phyloP scores from a whole-genome alignment of 2,113 vertebrate genomes.

The Sinocyclocheilus anophthalmus region DNA sequence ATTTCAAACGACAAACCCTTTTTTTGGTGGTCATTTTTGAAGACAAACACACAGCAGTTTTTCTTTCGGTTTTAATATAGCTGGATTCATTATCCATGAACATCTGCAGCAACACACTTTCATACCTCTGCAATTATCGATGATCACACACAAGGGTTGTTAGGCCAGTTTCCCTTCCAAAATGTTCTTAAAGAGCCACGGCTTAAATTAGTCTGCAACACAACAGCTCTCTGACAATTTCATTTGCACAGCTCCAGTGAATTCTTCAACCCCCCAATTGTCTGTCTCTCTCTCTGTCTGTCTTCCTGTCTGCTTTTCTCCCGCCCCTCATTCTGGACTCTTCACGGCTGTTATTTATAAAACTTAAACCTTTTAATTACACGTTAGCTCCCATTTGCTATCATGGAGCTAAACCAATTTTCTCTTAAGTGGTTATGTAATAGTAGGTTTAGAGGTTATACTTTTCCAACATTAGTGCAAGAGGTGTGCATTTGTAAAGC shows the following conservation, averaged over 20 bases:
- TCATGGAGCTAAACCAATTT: conserved; percentile 25
- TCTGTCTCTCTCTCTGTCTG: conserved; percentile 10
- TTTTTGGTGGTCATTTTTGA: background rate
- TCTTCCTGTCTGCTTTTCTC: background rate
- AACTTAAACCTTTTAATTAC: conserved; percentile 32
- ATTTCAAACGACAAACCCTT: background rate
- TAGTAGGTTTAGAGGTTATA: background rate
- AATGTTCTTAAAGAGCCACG: background rate
- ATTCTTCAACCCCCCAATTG: background rate
- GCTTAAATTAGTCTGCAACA: conserved; percentile 6
- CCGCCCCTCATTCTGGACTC: background rate
- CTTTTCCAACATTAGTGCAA: conserved; percentile 5
- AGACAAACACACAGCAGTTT: background rate
- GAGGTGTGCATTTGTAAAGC: conserved; percentile 12
- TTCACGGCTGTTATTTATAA: conserved; percentile 25
- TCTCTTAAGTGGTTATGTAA: conserved; percentile 22
- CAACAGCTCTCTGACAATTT: background rate
- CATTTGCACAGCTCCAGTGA: background rate
- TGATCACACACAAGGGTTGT: conserved; percentile 11
- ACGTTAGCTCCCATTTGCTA: conserved; percentile 17
- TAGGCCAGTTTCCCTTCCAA: background rate
- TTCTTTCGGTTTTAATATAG: background rate
- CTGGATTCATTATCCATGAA: background rate
- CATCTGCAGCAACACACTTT: conserved; percentile 18
- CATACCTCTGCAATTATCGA: conserved; percentile 10